Evolutionary conservation across 2,888 invertebrate genomes (phyloP).

Genomic region (Ferdinandea cuprea): DNA sequence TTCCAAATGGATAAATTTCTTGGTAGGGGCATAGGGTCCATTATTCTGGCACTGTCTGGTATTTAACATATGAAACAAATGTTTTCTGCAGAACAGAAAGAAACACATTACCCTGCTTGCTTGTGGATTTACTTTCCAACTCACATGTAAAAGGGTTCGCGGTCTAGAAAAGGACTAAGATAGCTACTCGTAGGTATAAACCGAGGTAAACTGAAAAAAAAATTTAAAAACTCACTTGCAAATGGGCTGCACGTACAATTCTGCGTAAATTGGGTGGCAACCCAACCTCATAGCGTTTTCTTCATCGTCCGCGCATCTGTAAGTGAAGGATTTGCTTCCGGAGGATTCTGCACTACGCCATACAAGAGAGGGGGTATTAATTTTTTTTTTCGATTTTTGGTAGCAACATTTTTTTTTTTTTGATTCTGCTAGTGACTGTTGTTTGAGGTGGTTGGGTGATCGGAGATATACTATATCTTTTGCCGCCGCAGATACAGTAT

Average conservation of each 20-base stretch:
- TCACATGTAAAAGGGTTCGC: constrained; percentile 1
- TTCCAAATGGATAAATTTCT: background rate
- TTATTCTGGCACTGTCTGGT: background rate
- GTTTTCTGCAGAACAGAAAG: background rate
- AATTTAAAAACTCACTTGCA: constrained; percentile 3
- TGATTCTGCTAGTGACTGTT: constrained; percentile 29
- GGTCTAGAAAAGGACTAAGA: background rate
- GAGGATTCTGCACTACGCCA: background rate
- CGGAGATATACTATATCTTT: constrained; percentile 49
- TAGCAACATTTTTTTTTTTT: constrained; percentile 28
- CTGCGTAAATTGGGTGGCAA: constrained; percentile 16
- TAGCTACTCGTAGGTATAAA: background rate
- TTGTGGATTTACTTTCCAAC: background rate
- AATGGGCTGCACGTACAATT: constrained; percentile 1
- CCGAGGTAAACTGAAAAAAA: background rate
- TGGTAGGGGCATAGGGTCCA: background rate
- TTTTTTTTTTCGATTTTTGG: constrained; percentile 63
- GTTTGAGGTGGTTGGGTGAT: constrained; percentile 26
- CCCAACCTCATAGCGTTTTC: constrained; percentile 13
- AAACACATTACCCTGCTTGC: background rate
- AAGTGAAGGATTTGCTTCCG: constrained; percentile 26
- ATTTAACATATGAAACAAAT: background rate
- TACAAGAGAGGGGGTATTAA: background rate
- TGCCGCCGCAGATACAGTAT: constrained; percentile 54
- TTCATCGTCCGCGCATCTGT: constrained; percentile 15